A percentile compares a stretch with the other conserved stretches of the same genome.
Evolutionary conservation across 2,888 invertebrate genomes (phyloP).

Genomic region (Hypolimnas misippus): DNA sequence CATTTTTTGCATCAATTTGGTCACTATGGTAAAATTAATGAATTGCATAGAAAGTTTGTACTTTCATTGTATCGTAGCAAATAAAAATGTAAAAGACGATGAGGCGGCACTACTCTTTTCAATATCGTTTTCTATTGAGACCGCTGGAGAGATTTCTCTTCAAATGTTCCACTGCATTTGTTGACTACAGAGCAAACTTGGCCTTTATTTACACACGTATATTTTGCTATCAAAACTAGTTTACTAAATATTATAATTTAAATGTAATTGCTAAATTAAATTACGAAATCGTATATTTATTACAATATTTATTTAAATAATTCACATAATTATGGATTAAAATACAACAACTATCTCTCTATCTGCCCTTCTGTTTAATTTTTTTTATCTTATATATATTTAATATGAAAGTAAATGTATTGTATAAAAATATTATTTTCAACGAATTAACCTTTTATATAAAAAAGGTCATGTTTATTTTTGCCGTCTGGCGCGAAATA

Average conservation of each 20-base stretch:
- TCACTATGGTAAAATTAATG: not conserved
- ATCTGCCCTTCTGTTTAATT: too few relatives aligned
- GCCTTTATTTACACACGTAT: constrained; percentile 61
- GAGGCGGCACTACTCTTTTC: constrained; percentile 67
- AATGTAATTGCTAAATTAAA: too few relatives aligned
- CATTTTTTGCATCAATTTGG: too few relatives aligned
- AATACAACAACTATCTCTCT: too few relatives aligned
- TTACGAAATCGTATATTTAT: too few relatives aligned
- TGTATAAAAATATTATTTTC: not conserved
- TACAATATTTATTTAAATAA: too few relatives aligned
- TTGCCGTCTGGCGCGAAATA: constrained; percentile 24
- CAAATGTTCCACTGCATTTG: constrained; percentile 55
- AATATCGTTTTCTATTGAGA: constrained; percentile 54
- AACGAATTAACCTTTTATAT: not conserved
- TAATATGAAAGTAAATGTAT: too few relatives aligned
- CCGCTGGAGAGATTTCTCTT: constrained; percentile 49
- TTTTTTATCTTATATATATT: too few relatives aligned
- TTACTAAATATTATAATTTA: too few relatives aligned
- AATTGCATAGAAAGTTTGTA: constrained; percentile 11
- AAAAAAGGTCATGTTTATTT: not conserved
- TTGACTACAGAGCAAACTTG: constrained; percentile 55
- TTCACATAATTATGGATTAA: too few relatives aligned
- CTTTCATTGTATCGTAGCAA: constrained; percentile 4
- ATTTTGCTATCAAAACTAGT: constrained; percentile 62
- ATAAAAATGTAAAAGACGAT: constrained; percentile 66